These are phyloP conservation scores for Spongilla lacustris DNA, from an alignment of 37 sponge, comb jelly and placozoan genomes.

Conservation along the genomic window DNA sequence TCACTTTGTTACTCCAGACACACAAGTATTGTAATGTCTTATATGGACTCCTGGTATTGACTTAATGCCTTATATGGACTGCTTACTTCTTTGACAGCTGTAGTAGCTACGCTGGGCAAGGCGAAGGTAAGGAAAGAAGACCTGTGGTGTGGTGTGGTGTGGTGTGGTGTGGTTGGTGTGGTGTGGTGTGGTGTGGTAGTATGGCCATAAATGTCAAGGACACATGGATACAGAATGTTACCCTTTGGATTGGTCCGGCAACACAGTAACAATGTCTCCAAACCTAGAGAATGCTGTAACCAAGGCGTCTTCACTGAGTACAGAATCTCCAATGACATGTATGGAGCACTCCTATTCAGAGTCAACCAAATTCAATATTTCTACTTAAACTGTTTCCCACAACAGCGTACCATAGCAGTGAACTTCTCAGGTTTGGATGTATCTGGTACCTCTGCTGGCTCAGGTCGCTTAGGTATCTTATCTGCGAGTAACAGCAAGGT, in stretches of 20 bases:
- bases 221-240: neutral
- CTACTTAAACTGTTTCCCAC: neutral
- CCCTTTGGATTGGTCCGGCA: slow-evolving; percentile 11
- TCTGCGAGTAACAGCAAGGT: neutral
- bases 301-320: slow-evolving; percentile 30
- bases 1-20: too few species aligned
- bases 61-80: too few species aligned
- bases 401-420: neutral
- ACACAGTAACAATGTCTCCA: slow-evolving; percentile 40
- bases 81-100: slow-evolving; percentile 64
- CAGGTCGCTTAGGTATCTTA: slow-evolving; percentile 6
- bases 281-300: slow-evolving; percentile 50
- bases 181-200: neutral
- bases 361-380: neutral
- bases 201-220: neutral
- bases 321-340: slow-evolving; percentile 13
- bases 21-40: too few species aligned
- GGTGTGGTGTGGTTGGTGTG: too few species aligned
- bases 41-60: too few species aligned
- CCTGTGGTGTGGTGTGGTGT: too few species aligned
- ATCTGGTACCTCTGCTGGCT: neutral
- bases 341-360: neutral
- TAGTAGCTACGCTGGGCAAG: slow-evolving; percentile 21
- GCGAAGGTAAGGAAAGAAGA: slow-evolving; percentile 46
- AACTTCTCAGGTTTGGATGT: neutral